A percentile compares a stretch with the other conserved stretches of the same genome.
These are phyloP conservation scores for Gerris lacustris DNA, from an alignment of 2,888 invertebrate species.

Conservation along the genomic window DNA sequence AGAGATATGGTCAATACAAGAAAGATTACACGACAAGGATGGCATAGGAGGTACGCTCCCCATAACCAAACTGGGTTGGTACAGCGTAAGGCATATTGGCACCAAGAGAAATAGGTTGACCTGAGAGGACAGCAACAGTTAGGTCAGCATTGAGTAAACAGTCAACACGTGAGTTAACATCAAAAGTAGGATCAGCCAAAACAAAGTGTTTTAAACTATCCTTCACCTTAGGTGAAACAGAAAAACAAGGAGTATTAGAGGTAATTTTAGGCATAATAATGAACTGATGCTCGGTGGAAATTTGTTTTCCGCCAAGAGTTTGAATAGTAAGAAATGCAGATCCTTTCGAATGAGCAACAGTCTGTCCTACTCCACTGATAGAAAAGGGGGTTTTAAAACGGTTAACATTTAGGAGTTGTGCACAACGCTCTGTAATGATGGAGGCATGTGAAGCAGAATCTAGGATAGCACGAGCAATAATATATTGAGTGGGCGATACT, in stretches of 20 bases:
- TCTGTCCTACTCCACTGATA: neutral
- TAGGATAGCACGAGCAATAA: neutral
- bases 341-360: neutral
- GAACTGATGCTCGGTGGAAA: neutral
- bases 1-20: neutral
- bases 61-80: neutral
- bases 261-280: conserved; percentile 1
- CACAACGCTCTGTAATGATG: neutral
- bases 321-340: neutral
- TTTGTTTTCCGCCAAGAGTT: neutral
- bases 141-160: conserved; percentile 5
- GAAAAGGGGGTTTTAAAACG: neutral
- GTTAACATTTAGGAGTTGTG: neutral
- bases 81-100: neutral
- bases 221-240: neutral
- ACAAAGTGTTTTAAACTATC: conserved; percentile 1
- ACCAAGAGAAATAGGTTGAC: neutral
- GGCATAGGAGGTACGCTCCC: neutral
- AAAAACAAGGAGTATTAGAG: neutral
- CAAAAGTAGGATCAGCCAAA: neutral
- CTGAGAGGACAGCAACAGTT: neutral
- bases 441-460: conserved; percentile 1
- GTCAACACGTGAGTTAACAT: neutral
- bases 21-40: neutral
- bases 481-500: neutral